Evolutionary conservation across 2,113 vertebrate genomes (phyloP), one percentile per base, ranked within the genome.

Genomic region (Eubucco bourcierii): DNA sequence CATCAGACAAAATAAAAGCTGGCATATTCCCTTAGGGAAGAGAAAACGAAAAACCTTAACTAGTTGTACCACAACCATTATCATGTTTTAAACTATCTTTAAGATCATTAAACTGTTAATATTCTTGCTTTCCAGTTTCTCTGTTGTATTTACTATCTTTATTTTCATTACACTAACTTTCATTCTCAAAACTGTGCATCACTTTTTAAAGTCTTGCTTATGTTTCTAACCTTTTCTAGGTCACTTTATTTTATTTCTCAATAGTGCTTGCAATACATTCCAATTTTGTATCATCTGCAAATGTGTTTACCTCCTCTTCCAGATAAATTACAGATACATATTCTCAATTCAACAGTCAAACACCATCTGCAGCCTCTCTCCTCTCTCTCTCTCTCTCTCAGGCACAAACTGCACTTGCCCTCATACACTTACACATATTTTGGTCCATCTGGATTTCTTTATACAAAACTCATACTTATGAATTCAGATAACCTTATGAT

Each of bases 291-390:
- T 95, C 84, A 95, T 96, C 88, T 94, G 84, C 80, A 95, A 88
- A 93, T 95, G 72, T 80, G 92, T 95, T 96, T 96, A 95, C 92
- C 59, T 95, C 92, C 80, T 95, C 93, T 94, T 95, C 60, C 78
- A 95, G 94, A 94, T 95, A 96, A 95, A 96, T 90, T 96, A 80
- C 91, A 95, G 93, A 96, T 95, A 95, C 71, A 67, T 90, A 97
- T 88, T 95, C 90, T 93, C 94, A 96, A 94, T 96, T 95, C 94
- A 95, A 93, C 92, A 95, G 93, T 95, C 95, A 96, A 96, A 95
- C 87, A 94, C 92, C 94, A 95, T 94, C 93, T 96, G 92, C 80
- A 96, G 84, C 53, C 84, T 83, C 64, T 76, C 37, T 84, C 64
- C 84, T 93, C 66, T 76, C 41, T 84, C 60, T 90, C 53, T 92